Conservation (phyloP, 2,888 invertebrate species). For the Rhagonycha lutea region DNA sequence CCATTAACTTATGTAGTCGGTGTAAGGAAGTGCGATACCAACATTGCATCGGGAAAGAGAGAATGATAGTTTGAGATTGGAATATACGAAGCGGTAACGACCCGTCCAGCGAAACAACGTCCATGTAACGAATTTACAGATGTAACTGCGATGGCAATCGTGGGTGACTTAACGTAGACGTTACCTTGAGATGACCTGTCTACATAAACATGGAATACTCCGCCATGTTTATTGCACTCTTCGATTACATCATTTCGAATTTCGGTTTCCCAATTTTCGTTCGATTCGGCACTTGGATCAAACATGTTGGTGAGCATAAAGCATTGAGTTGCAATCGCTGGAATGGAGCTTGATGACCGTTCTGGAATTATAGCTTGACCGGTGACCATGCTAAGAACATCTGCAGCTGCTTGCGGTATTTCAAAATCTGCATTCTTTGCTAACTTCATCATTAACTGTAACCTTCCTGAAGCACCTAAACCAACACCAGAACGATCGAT, state of each 20-base stretch:
- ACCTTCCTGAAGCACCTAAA: slow-evolving; percentile 92
- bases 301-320: slow-evolving; percentile 99
- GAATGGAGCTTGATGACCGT: slow-evolving; percentile 64
- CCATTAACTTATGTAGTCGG: slow-evolving; percentile 51
- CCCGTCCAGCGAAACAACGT: slow-evolving; percentile 95
- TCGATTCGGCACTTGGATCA: slow-evolving; percentile 78
- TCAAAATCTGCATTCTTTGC: slow-evolving; percentile 94
- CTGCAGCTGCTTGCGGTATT: slow-evolving; percentile 93
- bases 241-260: slow-evolving; percentile 97
- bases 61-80: slow-evolving; percentile 97
- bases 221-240: slow-evolving; percentile 97
- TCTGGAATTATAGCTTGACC: slow-evolving; percentile 71
- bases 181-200: slow-evolving; percentile 94
- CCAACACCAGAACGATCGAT: slow-evolving; percentile 95
- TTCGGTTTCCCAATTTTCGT: slow-evolving; percentile 87
- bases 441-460: slow-evolving; percentile 97
- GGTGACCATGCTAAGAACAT: slow-evolving; percentile 75
- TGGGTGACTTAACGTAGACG: slow-evolving; percentile 98
- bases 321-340: slow-evolving; percentile 97
- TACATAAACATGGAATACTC: slow-evolving; percentile 92
- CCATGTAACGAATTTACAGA: slow-evolving; percentile 97
- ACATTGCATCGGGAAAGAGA: slow-evolving; percentile 91
- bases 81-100: slow-evolving; percentile 98
- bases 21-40: slow-evolving; percentile 69
- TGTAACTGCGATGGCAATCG: slow-evolving; percentile 93